phyloP scores from a whole-genome alignment of 2,113 vertebrate species.

The Agapornis roseicollis region DNA sequence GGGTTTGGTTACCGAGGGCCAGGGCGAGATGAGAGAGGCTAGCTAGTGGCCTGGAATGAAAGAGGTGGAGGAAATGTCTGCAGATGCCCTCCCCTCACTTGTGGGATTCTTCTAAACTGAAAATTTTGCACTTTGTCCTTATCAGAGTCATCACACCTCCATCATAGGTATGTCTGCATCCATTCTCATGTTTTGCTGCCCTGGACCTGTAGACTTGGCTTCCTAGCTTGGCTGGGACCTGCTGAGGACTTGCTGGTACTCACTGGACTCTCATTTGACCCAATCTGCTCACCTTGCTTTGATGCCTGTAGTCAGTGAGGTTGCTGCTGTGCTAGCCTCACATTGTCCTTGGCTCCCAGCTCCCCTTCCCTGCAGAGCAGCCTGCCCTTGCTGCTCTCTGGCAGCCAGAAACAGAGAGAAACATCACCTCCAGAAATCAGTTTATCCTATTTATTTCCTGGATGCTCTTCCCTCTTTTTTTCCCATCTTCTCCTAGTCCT shows the following conservation, averaged over 20 bases:
- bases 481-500: not conserved
- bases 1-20: not conserved
- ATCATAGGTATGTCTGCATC: not conserved
- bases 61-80: not conserved
- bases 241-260: not conserved
- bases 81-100: not conserved
- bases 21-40: not conserved
- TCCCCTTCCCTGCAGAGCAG: not conserved
- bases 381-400: not conserved
- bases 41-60: not conserved
- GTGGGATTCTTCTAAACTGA: not conserved
- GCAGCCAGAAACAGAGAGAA: not conserved
- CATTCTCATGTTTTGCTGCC: not conserved
- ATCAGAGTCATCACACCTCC: not conserved
- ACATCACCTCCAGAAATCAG: not conserved
- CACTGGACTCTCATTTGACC: not conserved
- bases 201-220: not conserved
- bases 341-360: too few relatives aligned
- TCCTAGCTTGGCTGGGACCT: not conserved
- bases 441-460: not conserved
- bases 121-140: not conserved
- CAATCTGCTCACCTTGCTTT: fast-evolving
- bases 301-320: not conserved
- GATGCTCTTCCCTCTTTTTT: not conserved
- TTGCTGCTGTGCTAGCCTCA: not conserved